Base-by-base conservation (phyloP, 2,797 vertebrate genomes). In the Anomalospiza imberbis region DNA sequence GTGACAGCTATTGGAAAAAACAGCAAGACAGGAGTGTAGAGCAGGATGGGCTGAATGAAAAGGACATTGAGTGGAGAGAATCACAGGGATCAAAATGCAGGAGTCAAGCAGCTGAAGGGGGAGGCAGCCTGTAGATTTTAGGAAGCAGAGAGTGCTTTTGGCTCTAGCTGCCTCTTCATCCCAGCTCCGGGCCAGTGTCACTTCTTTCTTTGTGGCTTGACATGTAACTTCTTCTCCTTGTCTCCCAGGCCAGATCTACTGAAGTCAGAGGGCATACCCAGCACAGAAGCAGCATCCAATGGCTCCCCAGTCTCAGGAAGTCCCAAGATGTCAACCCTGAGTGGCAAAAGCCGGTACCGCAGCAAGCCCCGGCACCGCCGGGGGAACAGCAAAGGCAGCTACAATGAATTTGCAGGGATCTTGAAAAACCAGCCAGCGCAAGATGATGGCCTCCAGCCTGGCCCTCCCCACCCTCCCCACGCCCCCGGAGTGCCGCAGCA, bases 301-400 rank as follows among this genome's bases (percentile, higher is more conserved):
- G 98, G 98, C 36, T 99, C 99, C 3, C 99, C 99, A 9, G 97
- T 99, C 38, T 99, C 99, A 12, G 98, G 98, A 96, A 99, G 99
- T 96, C 99, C 99, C n/a, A 99, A 99, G 95, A 98, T 98, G 95
- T 99, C 99, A 90, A 98, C 99, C 0, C 98, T 98, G n/a, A 98
- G 98, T 2, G 98, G 98, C 70, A 99, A 99, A 96, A 97, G 98
- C 93, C 98, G 99, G 15, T 99, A 99, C 93, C 98, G 99, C 63
- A 98, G 99, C 97, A 99, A 99, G 96, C 98, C 99, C 6, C 99
- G 99, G 10, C 99, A 99, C 96, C 99, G 99, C 45, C 98, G 99
- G 25, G 99, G 98, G 55, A 99, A 98, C 95, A 99, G 99, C 95
- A 99, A 99, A 96, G 99, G 99, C 95, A 99, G 99, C 98, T 99